A percentile compares a stretch with the other conserved stretches of the same genome.
phyloP scores from a whole-genome alignment of 2,797 vertebrate genomes.

The Sternotherus odoratus region DNA sequence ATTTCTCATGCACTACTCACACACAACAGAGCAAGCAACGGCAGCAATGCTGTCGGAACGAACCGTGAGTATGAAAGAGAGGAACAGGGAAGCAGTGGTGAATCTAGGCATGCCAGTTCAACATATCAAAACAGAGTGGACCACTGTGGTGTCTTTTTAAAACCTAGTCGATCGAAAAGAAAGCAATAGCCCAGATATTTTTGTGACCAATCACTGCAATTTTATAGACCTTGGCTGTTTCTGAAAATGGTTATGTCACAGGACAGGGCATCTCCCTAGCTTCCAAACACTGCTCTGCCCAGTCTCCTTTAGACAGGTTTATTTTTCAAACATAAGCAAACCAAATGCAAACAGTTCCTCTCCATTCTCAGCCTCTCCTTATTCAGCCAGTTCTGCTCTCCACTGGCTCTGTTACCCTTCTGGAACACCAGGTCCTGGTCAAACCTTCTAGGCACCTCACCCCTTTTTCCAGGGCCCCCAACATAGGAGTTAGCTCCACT shows the following conservation, averaged over 20 bases:
- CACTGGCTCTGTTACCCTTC: neutral
- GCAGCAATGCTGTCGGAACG: neutral
- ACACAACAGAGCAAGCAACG: neutral
- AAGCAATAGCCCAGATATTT: neutral
- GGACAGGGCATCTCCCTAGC: neutral
- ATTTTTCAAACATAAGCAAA: neutral
- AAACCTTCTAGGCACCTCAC: neutral
- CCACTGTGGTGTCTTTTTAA: fast-evolving
- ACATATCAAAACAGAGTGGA: fast-evolving
- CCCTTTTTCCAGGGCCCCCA: neutral
- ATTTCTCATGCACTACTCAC: neutral
- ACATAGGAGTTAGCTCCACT: neutral
- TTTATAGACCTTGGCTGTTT: neutral
- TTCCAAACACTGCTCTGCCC: neutral
- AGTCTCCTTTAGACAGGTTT: neutral
- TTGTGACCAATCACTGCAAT: neutral
- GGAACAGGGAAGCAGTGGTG: neutral
- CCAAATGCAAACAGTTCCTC: neutral
- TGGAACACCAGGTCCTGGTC: neutral
- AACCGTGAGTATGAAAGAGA: fast-evolving
- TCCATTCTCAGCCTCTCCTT: neutral
- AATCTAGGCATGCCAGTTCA: fast-evolving
- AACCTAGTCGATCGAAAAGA: neutral
- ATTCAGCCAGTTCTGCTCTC: neutral
- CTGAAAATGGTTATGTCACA: neutral